A percentile compares a stretch with the other conserved stretches of the same genome.
Conservation (phyloP, 2,888 invertebrate genomes). For the Trissonchulus sp. region DNA sequence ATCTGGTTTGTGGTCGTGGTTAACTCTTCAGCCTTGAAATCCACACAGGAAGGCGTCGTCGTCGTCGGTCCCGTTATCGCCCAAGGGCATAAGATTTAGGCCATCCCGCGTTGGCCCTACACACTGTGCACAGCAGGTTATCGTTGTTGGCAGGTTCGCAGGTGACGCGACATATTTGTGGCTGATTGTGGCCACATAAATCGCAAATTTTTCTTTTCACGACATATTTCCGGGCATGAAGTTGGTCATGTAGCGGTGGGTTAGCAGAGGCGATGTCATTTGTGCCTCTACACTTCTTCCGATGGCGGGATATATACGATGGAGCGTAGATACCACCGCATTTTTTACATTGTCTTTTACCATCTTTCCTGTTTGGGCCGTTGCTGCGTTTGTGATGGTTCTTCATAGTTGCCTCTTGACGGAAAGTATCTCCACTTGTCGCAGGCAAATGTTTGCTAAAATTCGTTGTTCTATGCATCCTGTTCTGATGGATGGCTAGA, state of each 20-base stretch:
- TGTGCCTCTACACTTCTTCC: neutral
- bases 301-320: constrained; percentile 1
- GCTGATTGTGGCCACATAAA: neutral
- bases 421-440: neutral
- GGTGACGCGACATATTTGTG: neutral
- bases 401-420: neutral
- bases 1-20: too few species aligned
- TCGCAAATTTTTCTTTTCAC: neutral
- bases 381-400: neutral
- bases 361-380: neutral
- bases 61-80: neutral
- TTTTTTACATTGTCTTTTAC: constrained; percentile 5
- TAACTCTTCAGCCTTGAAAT: too few species aligned
- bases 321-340: neutral
- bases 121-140: constrained; percentile 2
- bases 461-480: neutral
- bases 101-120: neutral
- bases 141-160: neutral
- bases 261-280: neutral
- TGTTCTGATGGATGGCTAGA: neutral
- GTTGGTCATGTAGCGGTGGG: neutral
- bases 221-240: neutral
- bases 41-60: too few species aligned
- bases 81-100: constrained; percentile 13
- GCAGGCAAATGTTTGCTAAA: neutral